Evolutionary conservation across 2,113 vertebrate genomes (phyloP).

Genomic region (Ancistrus triradiatus): DNA sequence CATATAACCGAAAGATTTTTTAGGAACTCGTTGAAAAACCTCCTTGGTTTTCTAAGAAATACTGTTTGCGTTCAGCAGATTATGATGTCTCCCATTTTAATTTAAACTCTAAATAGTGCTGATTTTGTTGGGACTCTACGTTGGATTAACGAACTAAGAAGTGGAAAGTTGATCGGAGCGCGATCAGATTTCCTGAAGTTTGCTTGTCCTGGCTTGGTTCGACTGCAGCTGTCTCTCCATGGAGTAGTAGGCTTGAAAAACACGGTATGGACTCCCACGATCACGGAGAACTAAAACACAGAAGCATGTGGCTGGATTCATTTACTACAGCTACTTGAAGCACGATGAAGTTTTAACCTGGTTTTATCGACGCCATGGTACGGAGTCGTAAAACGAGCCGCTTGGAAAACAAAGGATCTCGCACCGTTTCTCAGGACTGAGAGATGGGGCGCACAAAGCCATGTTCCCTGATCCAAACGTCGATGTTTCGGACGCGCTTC

Average conservation of each 20-base stretch:
- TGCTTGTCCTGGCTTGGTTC: constrained; percentile 42
- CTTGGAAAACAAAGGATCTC: constrained; percentile 60
- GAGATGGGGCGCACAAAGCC: constrained; percentile 34
- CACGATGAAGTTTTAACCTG: neutral
- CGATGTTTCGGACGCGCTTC: constrained; percentile 44
- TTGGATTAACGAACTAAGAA: neutral
- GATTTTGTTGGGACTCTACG: too few relatives aligned
- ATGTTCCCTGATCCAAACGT: constrained; percentile 48
- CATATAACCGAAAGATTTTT: too few relatives aligned
- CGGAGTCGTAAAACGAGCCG: constrained; percentile 41
- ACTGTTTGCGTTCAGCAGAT: too few relatives aligned
- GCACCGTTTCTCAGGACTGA: constrained; percentile 39
- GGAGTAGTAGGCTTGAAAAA: constrained; percentile 38
- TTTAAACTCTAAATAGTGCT: too few relatives aligned
- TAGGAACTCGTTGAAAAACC: too few relatives aligned
- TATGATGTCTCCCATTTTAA: too few relatives aligned
- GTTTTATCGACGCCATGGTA: neutral
- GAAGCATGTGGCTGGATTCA: neutral
- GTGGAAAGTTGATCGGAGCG: constrained; percentile 29
- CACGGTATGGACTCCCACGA: constrained; percentile 45
- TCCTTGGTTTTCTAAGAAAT: too few relatives aligned
- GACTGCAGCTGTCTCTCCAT: constrained; percentile 41
- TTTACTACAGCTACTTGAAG: neutral
- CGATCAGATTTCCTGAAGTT: constrained; percentile 50
- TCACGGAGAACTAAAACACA: constrained; percentile 49